Conservation (phyloP, 2,888 invertebrate species). For the Chesias legatella region DNA sequence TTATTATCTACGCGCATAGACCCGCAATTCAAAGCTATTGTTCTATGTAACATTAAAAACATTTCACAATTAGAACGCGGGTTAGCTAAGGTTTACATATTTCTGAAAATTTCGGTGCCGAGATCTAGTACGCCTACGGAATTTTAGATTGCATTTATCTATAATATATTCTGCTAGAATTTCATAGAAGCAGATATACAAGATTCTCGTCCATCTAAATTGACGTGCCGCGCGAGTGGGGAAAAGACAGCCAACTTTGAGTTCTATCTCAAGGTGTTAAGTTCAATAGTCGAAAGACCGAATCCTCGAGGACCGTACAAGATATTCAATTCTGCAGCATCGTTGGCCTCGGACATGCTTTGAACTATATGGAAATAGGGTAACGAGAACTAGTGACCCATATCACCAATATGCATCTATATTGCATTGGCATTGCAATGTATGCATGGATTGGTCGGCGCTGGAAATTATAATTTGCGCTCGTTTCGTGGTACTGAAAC, state of each 20-base stretch:
- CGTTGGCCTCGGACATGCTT: conserved; percentile 31
- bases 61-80: no score
- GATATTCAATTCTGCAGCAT: conserved; percentile 42
- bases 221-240: conserved; percentile 23
- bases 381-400: conserved; percentile 37
- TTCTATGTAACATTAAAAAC: no score
- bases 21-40: no score
- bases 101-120: conserved; percentile 14
- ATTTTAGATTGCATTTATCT: neutral
- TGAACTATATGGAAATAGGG: conserved; percentile 36
- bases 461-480: conserved; percentile 14
- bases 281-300: conserved; percentile 10
- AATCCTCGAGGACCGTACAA: conserved; percentile 22
- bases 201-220: conserved; percentile 27
- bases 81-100: no score
- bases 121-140: conserved; percentile 2
- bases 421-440: conserved; percentile 30
- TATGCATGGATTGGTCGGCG: conserved; percentile 22
- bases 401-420: conserved; percentile 31
- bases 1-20: no score
- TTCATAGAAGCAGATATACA: conserved; percentile 20
- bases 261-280: conserved; percentile 11
- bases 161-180: conserved; percentile 11
- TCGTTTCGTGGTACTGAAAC: conserved; percentile 6
- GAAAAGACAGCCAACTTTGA: conserved; percentile 7